These are phyloP conservation scores for Chloroceryle inda DNA, from an alignment of 2,797 vertebrate genomes.

Conservation along the genomic window DNA sequence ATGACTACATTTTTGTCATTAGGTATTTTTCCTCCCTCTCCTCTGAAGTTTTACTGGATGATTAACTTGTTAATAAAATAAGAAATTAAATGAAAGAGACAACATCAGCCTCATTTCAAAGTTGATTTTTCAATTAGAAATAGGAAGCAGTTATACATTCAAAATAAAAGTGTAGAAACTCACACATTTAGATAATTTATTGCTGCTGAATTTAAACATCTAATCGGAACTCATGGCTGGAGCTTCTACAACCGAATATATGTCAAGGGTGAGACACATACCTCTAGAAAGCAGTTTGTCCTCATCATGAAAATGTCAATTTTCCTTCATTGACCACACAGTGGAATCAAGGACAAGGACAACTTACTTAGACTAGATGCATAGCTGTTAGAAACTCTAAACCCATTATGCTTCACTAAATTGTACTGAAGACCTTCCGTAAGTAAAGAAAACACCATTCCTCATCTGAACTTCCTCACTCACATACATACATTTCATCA, in stretches of 20 bases:
- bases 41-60: not conserved
- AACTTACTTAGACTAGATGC: not conserved
- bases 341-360: conserved; percentile 28
- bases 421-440: conserved; percentile 33
- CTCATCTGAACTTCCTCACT: conserved; percentile 20
- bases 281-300: conserved; percentile 1
- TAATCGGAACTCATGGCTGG: not conserved
- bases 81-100: not conserved
- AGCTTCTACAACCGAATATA: not conserved
- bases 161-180: not conserved
- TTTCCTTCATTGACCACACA: conserved; percentile 5
- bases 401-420: conserved; percentile 21
- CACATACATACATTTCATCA: conserved; percentile 12
- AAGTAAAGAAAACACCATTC: conserved; percentile 47
- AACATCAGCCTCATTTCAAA: not conserved
- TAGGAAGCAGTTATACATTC: not conserved
- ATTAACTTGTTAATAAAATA: conserved; percentile 29
- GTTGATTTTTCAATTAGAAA: not conserved
- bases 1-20: not conserved
- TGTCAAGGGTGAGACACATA: not conserved
- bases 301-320: not conserved
- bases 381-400: not conserved
- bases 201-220: not conserved
- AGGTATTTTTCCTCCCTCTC: not conserved
- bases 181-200: not conserved